These are phyloP conservation scores for Megalops cyprinoides DNA, from an alignment of 2,797 vertebrate genomes.

Conservation along the genomic window DNA sequence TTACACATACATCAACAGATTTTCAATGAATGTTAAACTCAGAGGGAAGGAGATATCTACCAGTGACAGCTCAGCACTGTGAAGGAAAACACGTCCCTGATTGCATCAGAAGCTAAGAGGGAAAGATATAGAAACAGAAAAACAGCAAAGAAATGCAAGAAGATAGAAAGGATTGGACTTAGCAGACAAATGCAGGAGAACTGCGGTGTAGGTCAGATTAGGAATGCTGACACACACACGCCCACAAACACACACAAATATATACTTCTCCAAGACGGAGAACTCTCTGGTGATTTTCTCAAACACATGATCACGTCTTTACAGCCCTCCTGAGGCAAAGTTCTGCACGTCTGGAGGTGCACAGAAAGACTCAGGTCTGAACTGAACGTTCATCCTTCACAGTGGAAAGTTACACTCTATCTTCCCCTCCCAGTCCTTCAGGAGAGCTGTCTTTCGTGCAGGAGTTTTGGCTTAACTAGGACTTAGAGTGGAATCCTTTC, in stretches of 20 bases:
- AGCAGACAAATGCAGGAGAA: constrained; percentile 22
- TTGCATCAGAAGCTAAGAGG: constrained; percentile 56
- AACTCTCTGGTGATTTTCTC: constrained; percentile 14
- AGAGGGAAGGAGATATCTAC: constrained; percentile 25
- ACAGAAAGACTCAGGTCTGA: constrained; percentile 30
- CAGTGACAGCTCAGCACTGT: constrained; percentile 19
- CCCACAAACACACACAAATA: constrained; percentile 6
- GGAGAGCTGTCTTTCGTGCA: constrained; percentile 30
- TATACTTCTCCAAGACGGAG: neutral
- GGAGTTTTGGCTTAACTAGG: constrained; percentile 17
- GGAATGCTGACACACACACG: constrained; percentile 47
- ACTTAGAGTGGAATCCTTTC: constrained; percentile 17
- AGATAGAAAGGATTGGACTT: constrained; percentile 20
- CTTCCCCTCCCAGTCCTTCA: constrained; percentile 20
- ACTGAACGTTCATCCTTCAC: constrained; percentile 13
- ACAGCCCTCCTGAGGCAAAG: constrained; percentile 29
- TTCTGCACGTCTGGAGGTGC: constrained; percentile 9
- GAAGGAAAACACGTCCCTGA: constrained; percentile 27
- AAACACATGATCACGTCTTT: constrained; percentile 8
- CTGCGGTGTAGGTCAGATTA: constrained; percentile 35
- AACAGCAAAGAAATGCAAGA: constrained; percentile 32
- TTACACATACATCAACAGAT: neutral
- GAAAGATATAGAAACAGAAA: constrained; percentile 49
- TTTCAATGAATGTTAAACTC: neutral
- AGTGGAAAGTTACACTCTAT: neutral